Percentiles rank a stretch among this genome's conserved stretches.
These are phyloP conservation scores for Noctua janthe DNA, from an alignment of 2,888 invertebrate species.

Conservation along the genomic window DNA sequence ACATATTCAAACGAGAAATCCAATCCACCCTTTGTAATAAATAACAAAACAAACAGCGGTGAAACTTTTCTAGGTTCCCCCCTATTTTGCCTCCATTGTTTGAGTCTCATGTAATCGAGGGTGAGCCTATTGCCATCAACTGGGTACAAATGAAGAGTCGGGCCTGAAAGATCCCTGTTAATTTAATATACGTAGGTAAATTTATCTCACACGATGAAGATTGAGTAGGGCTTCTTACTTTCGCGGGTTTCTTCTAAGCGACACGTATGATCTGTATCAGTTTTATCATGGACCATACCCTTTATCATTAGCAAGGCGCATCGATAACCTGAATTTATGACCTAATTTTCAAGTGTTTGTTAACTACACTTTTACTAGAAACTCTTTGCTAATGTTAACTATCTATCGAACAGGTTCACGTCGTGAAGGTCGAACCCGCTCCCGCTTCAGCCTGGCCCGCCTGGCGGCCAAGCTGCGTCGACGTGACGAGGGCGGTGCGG, in stretches of 20 bases:
- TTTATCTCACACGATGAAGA: not conserved
- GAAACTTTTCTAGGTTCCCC: not conserved
- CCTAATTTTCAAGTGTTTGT: not conserved
- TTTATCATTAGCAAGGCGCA: not conserved
- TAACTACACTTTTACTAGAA: not conserved
- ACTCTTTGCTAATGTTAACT: not conserved
- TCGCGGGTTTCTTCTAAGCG: not conserved
- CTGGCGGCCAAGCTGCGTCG: slow-evolving; percentile 84
- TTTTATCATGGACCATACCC: not conserved
- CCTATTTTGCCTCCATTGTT: not conserved
- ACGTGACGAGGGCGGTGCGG: slow-evolving; percentile 90
- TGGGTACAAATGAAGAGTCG: not conserved
- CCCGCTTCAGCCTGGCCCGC: slow-evolving; percentile 86
- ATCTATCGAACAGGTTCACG: slow-evolving; percentile 38
- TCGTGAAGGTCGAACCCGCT: slow-evolving; percentile 72
- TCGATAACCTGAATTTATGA: not conserved
- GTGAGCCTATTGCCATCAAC: not conserved
- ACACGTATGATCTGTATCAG: not conserved
- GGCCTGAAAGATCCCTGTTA: not conserved
- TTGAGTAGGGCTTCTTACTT: not conserved
- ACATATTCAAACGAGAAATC: not conserved
- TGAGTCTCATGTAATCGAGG: not conserved
- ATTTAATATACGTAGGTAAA: not conserved
- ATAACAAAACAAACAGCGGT: not conserved
- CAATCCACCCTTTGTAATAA: not conserved